Evolutionary conservation across 2,113 vertebrate species (phyloP).

Genomic region (Cavia aperea): DNA sequence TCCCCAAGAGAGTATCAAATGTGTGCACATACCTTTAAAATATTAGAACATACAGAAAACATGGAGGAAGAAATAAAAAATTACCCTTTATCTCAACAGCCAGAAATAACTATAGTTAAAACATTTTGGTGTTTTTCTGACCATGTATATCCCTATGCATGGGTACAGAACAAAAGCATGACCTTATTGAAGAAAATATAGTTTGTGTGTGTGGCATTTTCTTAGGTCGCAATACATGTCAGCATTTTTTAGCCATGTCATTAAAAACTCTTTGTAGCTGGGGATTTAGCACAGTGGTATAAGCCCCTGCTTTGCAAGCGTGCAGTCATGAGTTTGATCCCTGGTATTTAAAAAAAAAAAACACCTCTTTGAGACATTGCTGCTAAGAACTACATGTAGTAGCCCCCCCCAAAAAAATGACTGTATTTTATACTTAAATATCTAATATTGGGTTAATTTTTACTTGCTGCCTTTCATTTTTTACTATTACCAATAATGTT

Average conservation of each 20-base stretch:
- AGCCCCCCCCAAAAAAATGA: neutral
- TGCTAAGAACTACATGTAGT: neutral
- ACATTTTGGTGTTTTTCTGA: conserved; percentile 25
- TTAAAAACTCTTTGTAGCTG: neutral
- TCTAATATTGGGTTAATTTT: conserved; percentile 26
- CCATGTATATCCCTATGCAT: conserved; percentile 17
- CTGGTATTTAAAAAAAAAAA: too few relatives aligned
- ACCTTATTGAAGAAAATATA: neutral
- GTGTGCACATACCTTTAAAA: neutral
- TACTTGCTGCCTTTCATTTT: conserved; percentile 36
- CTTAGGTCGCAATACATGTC: neutral
- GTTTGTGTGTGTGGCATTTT: neutral
- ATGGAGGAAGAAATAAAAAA: conserved; percentile 33
- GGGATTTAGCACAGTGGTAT: too few relatives aligned
- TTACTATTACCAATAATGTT: neutral
- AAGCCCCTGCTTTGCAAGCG: too few relatives aligned
- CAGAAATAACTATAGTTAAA: conserved; percentile 11
- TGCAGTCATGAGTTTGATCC: too few relatives aligned
- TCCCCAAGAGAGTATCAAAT: neutral
- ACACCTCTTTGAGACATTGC: conserved; percentile 24
- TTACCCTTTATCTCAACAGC: conserved; percentile 29
- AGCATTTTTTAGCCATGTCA: neutral
- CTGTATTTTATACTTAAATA: neutral
- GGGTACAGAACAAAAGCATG: conserved; percentile 19
- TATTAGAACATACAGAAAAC: conserved; percentile 11